Base-by-base conservation (phyloP, 2,797 vertebrate species). In the Austrolebias charrua region DNA sequence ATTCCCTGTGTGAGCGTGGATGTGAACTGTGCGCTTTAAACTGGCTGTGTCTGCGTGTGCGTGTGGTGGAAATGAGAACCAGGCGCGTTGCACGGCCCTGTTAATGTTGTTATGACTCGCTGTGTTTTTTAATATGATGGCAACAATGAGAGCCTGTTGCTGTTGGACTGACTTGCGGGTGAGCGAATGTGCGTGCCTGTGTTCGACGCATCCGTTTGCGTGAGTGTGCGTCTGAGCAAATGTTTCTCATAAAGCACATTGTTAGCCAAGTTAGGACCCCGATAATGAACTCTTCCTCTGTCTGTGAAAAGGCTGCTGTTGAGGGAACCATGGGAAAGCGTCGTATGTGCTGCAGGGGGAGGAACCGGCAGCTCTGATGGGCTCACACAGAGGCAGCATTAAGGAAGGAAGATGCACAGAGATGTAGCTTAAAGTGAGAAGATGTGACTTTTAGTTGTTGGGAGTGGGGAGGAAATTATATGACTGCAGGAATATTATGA, bases 121-220 rank as follows among this genome's bases (percentile, higher is more conserved):
- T 83, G 86, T 85, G 35, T 83, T 80, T 87, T 89, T 89, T 89
- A 88, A 88, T 86, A 86, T 77, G 82, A 85, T 2, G 68, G 75
- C 73, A 88, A 91, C 86, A 89, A 89, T 89, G 83, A 81, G 64
- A 69, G 87, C 79, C 85, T 88, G 91, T 87, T 86, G 82, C 84
- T 82, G 83, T 88, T 74, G 84, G 75, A 65, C 63, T 71, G 76
- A 60, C 56, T 69, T 29, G 55, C 45, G 55, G 56, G 73, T 24
- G 24, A 24, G 24, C 24, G 24, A 24, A 24, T 24, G 24, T 24
- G 24, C 24, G 24, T 3, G 24, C 24, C 24, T 24, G 24, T 24
- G 24, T 80, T 71, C 20, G 44, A 61, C 70, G 64, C 73, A 78
- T 89, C 71, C 68, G 77, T 63, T 59, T 80, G 73, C 71, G 76